phyloP scores from a whole-genome alignment of 2,797 vertebrate genomes.

The Rhodeus uyekii region DNA sequence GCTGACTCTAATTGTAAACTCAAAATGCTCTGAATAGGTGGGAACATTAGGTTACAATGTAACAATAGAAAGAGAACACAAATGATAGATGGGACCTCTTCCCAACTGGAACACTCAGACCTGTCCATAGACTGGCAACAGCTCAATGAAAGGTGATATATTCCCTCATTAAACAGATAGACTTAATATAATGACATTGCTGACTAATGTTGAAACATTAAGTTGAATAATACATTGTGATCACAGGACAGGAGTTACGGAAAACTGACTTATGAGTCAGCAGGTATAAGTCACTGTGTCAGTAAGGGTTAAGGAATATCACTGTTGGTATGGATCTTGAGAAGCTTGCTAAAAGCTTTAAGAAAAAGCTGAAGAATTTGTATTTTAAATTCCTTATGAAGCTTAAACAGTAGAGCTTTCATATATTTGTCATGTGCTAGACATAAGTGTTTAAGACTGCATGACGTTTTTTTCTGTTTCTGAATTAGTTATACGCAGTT shows the following conservation, averaged over 20 bases:
- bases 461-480: neutral
- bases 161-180: neutral
- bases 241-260: neutral
- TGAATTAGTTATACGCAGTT: neutral
- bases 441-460: neutral
- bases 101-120: neutral
- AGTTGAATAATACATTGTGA: neutral
- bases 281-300: slow-evolving; percentile 15
- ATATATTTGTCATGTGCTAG: neutral
- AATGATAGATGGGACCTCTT: slow-evolving; percentile 23
- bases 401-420: neutral
- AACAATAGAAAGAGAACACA: slow-evolving; percentile 4
- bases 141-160: neutral
- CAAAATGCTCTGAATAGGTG: neutral
- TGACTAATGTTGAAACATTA: slow-evolving; percentile 8
- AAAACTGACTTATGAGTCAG: slow-evolving; percentile 47
- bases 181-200: neutral
- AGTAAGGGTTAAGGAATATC: slow-evolving; percentile 6
- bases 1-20: slow-evolving; percentile 7
- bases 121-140: slow-evolving; percentile 13
- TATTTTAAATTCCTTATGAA: neutral
- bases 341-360: neutral
- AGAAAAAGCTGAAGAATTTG: neutral
- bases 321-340: neutral
- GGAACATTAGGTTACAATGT: slow-evolving; percentile 5